A percentile compares a stretch with the other conserved stretches of the same genome.
Evolutionary conservation across 2,888 invertebrate species (phyloP).

Genomic region (Frankliniella fusca): DNA sequence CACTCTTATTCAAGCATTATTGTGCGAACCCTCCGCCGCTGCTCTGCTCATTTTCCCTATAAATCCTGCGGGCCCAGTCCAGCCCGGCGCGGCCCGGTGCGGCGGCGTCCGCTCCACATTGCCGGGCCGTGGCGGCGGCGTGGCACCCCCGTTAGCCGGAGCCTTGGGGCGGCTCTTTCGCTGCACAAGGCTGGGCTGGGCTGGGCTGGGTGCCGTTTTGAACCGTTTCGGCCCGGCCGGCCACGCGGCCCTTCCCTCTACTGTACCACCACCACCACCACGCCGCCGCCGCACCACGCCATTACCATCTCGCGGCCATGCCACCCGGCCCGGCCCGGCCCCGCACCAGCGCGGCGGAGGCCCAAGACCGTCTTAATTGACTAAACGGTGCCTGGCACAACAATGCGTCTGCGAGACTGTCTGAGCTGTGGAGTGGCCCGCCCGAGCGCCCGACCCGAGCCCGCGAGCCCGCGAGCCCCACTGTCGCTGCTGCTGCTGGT

Average conservation of each 20-base stretch:
- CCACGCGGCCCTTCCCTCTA: not conserved
- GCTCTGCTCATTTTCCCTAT: no score
- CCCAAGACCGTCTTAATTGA: slow-evolving; percentile 16
- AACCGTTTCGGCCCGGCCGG: not conserved
- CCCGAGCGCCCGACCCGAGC: no score
- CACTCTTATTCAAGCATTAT: not conserved
- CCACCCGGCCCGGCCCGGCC: no score
- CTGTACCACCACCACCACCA: not conserved
- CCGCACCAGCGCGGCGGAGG: not conserved
- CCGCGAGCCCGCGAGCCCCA: no score
- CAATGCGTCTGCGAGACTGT: not conserved
- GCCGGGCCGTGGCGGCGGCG: not conserved
- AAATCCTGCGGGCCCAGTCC: no score
- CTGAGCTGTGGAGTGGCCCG: no score
- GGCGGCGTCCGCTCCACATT: no score
- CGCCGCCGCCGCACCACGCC: not conserved
- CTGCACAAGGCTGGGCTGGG: no score
- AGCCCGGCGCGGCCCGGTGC: no score
- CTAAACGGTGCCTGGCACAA: slow-evolving; percentile 22
- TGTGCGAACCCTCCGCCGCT: not conserved
- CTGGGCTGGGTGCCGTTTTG: not conserved
- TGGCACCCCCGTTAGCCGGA: not conserved
- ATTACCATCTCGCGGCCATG: not conserved
- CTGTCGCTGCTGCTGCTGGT: no score
- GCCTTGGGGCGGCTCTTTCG: no score